Base-by-base conservation (phyloP, 1,140 invertebrate genomes). In the Daktulosphaira vitifoliae region DNA sequence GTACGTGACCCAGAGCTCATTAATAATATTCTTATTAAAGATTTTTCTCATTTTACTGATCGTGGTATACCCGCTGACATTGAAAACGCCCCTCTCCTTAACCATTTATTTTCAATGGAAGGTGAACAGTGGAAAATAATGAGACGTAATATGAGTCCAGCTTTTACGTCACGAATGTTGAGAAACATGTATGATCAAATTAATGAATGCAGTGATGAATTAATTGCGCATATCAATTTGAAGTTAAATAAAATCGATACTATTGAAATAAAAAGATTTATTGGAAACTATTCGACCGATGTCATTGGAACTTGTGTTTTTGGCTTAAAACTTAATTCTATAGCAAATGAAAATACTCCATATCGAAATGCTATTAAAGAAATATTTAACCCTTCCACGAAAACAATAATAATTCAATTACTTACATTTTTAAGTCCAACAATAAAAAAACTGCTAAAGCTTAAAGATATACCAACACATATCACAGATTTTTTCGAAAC, bases 161-260 rank as follows among this genome's bases (percentile, higher is more conserved):
- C 78, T 2, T 83, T 84, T 67, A 80, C 80, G 1, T 76, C 80
- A 0, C 77, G 75, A 3, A 82, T 82, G 71, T 71, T 83, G 15
- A 82, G 80, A 69, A 70, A 68, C 0, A 81, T 82, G 77, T 80
- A 81, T n/a, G 66, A 68, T 3, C 73, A 77, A 0, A 69, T 81
- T 3, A 71, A 76, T 16, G 72, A 78, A 33, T 73, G 75, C 50
- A 75, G 74, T 15, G 15, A 33, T 15, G 6, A 9, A 1, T 18
- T 66, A 13, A 39, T 46, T 2, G 5, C 20, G 16, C 18, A 46
- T 42, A 20, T 66, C 3, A 4, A 8, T 26, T 9, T 25, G n/a
- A 13, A 53, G n/a, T 23, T 23, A 11, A 39, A 39, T 26, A 25
- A 33, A 6, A 6, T 9, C 3, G 20, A 38, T 0, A 42, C 37